Base-by-base conservation (phyloP, 2,888 invertebrate species). In the Amiota minor region DNA sequence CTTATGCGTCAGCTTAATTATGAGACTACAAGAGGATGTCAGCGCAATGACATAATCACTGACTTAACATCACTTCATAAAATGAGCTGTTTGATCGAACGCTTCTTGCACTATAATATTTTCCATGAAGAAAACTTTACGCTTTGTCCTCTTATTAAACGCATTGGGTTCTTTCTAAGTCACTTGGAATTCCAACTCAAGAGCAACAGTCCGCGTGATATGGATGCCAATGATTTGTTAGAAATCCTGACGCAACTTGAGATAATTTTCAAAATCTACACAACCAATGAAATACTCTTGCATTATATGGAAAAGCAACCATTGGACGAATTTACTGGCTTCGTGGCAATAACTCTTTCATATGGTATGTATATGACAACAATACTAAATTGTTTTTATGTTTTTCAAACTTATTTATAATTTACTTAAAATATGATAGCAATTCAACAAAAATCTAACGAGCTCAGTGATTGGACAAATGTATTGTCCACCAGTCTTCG, bases 161-260 rank as follows among this genome's bases (percentile, higher is more conserved):
- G 89, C 56, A 85, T 89, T 50, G 88, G 87, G 8, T 78, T 89
- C 11, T 89, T 88, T 72, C 79, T 89, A 0, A 88, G 86, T 59
- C 86, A 87, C 72, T 78, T 88, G 9, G 89, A 89, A 88, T 84
- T 87, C 70, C 88, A 88, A 76, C 79, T 86, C 20, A 87, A 85
- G 72, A 84, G 77, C 4, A 82, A 82, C 47, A 62, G 71, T 10
- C 71, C 81, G 0, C 73, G 76, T 8, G 62, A 68, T 18, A 68
- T 84, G 9, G 81, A 84, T 56, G 79, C 78, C 3, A 72, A 75
- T 4, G 86, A 87, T 45, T 72, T 89, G 11, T 47, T 64, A 9
- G 87, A 86, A 20, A 78, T 88, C 59, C 72, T 88, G 8, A 77
- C 80, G 20, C 67, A 80, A 11, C 82, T 87, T 49, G 78, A 83